Percentiles rank a stretch among this genome's conserved stretches.
Conservation (phyloP, 2,113 vertebrate species). For the Actinemys pallida region DNA sequence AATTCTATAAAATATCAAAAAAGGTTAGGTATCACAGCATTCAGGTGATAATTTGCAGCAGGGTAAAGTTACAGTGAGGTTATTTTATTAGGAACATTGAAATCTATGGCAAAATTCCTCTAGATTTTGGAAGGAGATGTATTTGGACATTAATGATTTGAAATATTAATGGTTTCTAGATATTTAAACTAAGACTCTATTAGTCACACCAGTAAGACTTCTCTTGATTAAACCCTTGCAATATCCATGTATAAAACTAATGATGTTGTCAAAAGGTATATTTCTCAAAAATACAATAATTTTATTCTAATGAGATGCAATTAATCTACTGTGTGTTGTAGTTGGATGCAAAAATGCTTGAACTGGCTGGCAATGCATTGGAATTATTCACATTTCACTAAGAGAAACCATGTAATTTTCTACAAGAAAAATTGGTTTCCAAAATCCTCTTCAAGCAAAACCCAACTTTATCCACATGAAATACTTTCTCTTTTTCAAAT, state of each 20-base stretch:
- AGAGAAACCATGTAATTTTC: neutral
- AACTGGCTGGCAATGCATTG: neutral
- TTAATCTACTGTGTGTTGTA: slow-evolving; percentile 10
- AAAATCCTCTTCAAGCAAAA: neutral
- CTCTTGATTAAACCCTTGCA: neutral
- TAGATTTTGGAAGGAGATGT: neutral
- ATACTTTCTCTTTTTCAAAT: neutral
- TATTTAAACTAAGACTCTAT: neutral
- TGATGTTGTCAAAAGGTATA: neutral
- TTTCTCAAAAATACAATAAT: neutral
- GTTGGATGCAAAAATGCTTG: neutral
- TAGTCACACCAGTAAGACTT: neutral
- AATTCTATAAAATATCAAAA: neutral
- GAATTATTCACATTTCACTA: neutral
- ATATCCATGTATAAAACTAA: slow-evolving; percentile 11
- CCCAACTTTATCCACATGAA: neutral
- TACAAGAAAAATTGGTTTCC: neutral
- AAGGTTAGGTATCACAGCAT: neutral
- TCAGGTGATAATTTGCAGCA: neutral
- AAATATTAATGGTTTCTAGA: neutral
- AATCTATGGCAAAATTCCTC: neutral
- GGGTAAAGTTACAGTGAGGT: neutral
- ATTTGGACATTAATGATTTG: neutral
- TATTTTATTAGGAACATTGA: neutral
- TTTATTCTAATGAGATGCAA: slow-evolving; percentile 10